phyloP scores from a whole-genome alignment of 2,113 vertebrate species.

The Hiodon tergisus region DNA sequence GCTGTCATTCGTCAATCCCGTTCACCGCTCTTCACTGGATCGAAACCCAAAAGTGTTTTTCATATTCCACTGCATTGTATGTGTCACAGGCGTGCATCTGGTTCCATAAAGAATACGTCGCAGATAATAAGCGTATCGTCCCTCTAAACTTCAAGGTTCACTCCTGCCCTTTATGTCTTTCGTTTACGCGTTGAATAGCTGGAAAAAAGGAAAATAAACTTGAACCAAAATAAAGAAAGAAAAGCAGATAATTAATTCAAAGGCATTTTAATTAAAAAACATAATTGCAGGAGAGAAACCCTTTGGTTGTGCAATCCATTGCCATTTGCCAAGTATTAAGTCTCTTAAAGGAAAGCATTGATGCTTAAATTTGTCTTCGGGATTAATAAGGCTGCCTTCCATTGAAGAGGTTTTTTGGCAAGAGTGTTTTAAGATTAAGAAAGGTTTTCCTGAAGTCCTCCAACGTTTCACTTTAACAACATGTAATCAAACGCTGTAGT shows the following conservation, averaged over 20 bases:
- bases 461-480: not conserved
- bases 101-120: not conserved
- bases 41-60: no score
- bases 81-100: no score
- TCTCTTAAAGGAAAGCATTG: constrained; percentile 18
- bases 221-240: constrained; percentile 8
- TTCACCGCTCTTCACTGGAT: no score
- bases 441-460: not conserved
- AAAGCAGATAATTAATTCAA: constrained; percentile 15
- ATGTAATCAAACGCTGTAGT: not conserved
- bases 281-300: constrained; percentile 3
- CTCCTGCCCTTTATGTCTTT: not conserved
- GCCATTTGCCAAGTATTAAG: constrained; percentile 25
- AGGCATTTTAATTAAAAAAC: constrained; percentile 24
- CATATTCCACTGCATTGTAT: no score
- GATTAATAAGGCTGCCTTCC: constrained; percentile 6
- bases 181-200: not conserved
- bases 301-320: constrained; percentile 15
- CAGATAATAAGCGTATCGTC: not conserved
- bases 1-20: no score
- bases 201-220: constrained; percentile 7
- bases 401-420: not conserved
- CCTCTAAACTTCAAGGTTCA: constrained; percentile 4
- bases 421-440: constrained; percentile 1
- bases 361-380: constrained; percentile 1